Conservation (phyloP, 1,140 invertebrate genomes). For the Meloidogyne hapla region DNA sequence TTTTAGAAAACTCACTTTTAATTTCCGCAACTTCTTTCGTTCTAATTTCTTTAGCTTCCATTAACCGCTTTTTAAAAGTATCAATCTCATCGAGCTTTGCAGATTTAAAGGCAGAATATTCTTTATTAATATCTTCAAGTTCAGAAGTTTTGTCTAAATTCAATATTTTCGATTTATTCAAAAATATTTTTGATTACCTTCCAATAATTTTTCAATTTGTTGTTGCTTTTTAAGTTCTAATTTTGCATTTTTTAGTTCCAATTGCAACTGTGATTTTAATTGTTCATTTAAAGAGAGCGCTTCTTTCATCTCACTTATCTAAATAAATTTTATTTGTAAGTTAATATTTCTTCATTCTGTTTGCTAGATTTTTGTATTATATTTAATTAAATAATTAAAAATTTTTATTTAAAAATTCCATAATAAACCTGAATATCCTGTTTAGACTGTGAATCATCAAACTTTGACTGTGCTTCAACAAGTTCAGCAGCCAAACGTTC, state of each 20-base stretch:
- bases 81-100: background rate
- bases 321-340: background rate
- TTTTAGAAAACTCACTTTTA: background rate
- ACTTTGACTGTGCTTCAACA: background rate
- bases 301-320: background rate
- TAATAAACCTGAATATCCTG: background rate
- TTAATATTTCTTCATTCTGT: too few relatives aligned
- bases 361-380: too few relatives aligned
- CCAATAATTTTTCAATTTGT: background rate
- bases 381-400: too few relatives aligned
- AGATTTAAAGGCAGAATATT: background rate
- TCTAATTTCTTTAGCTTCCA: constrained; percentile 14
- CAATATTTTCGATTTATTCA: background rate
- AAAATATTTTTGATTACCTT: background rate
- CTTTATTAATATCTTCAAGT: background rate
- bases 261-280: background rate
- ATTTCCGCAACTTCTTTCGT: background rate
- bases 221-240: constrained; percentile 4
- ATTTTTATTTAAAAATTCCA: too few relatives aligned
- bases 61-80: background rate
- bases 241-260: constrained; percentile 24
- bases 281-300: background rate
- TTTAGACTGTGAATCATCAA: background rate
- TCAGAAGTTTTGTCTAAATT: background rate
- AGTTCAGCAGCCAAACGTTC: background rate